A percentile compares a stretch with the other conserved stretches of the same genome.
These are phyloP conservation scores for Epirrita christyi DNA, from an alignment of 2,888 invertebrate species.

Conservation along the genomic window DNA sequence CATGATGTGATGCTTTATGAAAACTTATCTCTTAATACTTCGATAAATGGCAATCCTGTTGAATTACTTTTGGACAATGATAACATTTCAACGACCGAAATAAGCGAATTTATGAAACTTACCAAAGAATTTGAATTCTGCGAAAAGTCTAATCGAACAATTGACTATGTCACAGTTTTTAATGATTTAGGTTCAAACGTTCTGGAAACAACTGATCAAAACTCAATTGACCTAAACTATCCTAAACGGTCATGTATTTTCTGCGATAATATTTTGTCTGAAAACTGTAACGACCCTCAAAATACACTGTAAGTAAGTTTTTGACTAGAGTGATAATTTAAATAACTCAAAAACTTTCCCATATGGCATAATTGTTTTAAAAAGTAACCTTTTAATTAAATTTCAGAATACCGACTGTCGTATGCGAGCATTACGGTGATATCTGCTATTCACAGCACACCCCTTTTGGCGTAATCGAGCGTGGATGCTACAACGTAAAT, in stretches of 20 bases:
- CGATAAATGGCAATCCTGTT: conserved; percentile 38
- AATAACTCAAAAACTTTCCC: no score
- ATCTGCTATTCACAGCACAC: conserved; percentile 70
- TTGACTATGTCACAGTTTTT: conserved; percentile 13
- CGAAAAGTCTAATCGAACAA: conserved; percentile 41
- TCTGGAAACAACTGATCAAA: conserved; percentile 13
- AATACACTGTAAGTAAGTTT: conserved; percentile 63
- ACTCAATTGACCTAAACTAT: conserved; percentile 25
- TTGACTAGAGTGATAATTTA: no score
- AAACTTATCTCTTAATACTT: conserved; percentile 45
- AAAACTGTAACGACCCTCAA: conserved; percentile 59
- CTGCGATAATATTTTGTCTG: conserved; percentile 60
- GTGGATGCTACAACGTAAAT: conserved; percentile 68
- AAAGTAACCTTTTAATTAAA: conserved; percentile 19
- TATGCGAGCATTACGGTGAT: conserved; percentile 60
- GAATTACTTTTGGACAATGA: conserved; percentile 27
- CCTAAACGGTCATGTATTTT: conserved; percentile 57
- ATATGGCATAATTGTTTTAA: not conserved
- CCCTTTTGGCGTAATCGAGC: conserved; percentile 70
- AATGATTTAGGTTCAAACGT: conserved; percentile 19
- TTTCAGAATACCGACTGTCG: conserved; percentile 59
- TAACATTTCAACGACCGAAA: conserved; percentile 33
- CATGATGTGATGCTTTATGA: conserved; percentile 38
- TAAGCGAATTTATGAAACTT: conserved; percentile 39
- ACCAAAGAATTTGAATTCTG: conserved; percentile 43